phyloP scores from a whole-genome alignment of 2,797 vertebrate species.

The Staurois parvus region DNA sequence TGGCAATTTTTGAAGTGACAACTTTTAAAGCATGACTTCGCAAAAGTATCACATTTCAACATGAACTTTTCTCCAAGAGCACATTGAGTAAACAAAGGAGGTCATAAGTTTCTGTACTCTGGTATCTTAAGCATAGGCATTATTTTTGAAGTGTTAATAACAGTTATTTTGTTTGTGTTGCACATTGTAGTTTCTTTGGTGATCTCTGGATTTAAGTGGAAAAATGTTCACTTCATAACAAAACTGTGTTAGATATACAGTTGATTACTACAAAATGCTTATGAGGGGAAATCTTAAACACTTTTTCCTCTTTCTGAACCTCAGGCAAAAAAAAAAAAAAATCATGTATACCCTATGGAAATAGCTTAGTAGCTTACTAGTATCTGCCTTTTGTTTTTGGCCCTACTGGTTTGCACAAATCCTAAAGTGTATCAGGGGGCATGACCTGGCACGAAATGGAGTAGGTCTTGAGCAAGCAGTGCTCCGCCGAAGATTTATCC shows the following conservation, averaged over 20 bases:
- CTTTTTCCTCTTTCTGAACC: not conserved
- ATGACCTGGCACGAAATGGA: too few relatives aligned
- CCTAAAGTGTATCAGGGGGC: too few relatives aligned
- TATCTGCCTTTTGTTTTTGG: too few relatives aligned
- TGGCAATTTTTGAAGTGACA: conserved; percentile 23
- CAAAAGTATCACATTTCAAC: conserved; percentile 2
- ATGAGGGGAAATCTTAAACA: not conserved
- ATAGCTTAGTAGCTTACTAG: too few relatives aligned
- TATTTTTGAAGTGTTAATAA: conserved; percentile 25
- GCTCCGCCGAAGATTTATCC: too few relatives aligned
- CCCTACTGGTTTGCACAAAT: too few relatives aligned
- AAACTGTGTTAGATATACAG: not conserved
- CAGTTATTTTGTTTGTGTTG: conserved; percentile 6
- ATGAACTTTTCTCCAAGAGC: conserved; percentile 16
- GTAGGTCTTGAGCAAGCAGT: too few relatives aligned
- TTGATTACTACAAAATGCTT: not conserved
- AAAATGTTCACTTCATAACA: not conserved
- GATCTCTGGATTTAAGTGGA: not conserved
- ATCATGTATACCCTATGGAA: too few relatives aligned
- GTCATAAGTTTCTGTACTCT: conserved; percentile 26
- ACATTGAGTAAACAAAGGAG: conserved; percentile 29
- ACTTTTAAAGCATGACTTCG: conserved; percentile 27
- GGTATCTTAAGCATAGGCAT: not conserved
- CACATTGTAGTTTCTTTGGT: not conserved
- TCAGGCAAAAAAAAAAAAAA: too few relatives aligned